A percentile compares a stretch with the other conserved stretches of the same genome.
These are phyloP conservation scores for Pyrrhia umbra DNA, from an alignment of 2,888 invertebrate species.

Conservation along the genomic window DNA sequence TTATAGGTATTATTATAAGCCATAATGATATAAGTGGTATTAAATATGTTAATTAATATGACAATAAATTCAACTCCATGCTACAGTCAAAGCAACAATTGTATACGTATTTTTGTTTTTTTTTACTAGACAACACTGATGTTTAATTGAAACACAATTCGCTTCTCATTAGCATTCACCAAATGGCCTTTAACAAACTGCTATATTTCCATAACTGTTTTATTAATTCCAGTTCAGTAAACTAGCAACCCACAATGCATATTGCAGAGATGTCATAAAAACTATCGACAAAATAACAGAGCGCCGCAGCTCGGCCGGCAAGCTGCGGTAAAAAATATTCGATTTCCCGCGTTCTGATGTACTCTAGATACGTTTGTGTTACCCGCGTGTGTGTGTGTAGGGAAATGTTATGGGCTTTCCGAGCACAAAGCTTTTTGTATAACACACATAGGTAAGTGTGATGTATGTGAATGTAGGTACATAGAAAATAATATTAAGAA, in stretches of 20 bases:
- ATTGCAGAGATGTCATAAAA: constrained; percentile 23
- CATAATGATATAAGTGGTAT: no score
- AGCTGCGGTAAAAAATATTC: constrained; percentile 36
- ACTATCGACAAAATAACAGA: constrained; percentile 23
- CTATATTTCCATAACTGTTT: constrained; percentile 31
- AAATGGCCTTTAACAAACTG: constrained; percentile 10
- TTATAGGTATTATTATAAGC: no score
- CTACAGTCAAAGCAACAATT: no score
- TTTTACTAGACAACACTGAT: neutral
- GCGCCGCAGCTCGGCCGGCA: no score
- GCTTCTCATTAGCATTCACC: constrained; percentile 2
- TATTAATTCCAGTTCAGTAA: constrained; percentile 24
- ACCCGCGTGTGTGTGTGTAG: constrained; percentile 15
- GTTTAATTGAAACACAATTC: neutral
- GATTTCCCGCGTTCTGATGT: constrained; percentile 49
- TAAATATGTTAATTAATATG: no score
- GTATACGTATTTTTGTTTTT: no score
- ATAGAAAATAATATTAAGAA: no score
- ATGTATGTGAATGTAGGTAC: neutral
- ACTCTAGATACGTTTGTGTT: constrained; percentile 40
- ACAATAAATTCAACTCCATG: no score
- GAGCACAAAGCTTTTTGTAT: neutral
- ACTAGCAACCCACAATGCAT: constrained; percentile 32
- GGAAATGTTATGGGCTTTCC: constrained; percentile 20
- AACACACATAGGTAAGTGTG: neutral